Evolutionary conservation across 2,113 vertebrate genomes (phyloP), one percentile per base, ranked within the genome.

Genomic region (Acanthochromis polyacanthus): DNA sequence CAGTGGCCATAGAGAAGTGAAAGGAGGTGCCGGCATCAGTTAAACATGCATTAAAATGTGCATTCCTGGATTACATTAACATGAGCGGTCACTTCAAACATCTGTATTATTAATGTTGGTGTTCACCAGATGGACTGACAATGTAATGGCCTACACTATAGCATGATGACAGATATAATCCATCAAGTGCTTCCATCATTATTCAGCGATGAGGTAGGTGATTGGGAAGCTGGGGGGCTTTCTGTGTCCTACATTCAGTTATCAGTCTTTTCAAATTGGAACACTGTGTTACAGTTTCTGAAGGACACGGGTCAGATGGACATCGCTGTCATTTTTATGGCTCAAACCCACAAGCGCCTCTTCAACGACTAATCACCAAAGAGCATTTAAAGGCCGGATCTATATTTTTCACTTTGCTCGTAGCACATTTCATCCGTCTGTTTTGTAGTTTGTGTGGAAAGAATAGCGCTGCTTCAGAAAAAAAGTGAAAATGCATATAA

Each of bases 151-250:
- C 57, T 58, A 0, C 50, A 46, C 10, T 32, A 53, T n/a, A 46
- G 32, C 10, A 64, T 0, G 16, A 43, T 52, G 36, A 64, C 64
- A 52, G 43, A 40, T 60, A 50, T 71, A 72, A 66, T 78, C 65
- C 60, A 78, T 77, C 30, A 78, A 30, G 12, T 51, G 52, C 25
- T 36, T 62, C 23, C 22, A 51, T 72, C 56, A 23, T 58, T 82
- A 62, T n/a, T 60, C 30, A 16, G 32, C 45, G 36, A 43, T n/a
- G 40, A 30, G 59, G 52, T 23, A 23, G 63, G 19, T 17, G 5
- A 30, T 52, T 51, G 28, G 20, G 28, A 38, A 74, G 15, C n/a
- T 3, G 3, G 32, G 32, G 1, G 0, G 46, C 1, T 20, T 46
- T 55, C 16, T 40, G 20, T 46, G 25, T 50, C 28, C 40, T 25